Evolutionary conservation across 2,888 invertebrate genomes (phyloP), one percentile per base, ranked within the genome.

Genomic region (Cylloceria caligata): DNA sequence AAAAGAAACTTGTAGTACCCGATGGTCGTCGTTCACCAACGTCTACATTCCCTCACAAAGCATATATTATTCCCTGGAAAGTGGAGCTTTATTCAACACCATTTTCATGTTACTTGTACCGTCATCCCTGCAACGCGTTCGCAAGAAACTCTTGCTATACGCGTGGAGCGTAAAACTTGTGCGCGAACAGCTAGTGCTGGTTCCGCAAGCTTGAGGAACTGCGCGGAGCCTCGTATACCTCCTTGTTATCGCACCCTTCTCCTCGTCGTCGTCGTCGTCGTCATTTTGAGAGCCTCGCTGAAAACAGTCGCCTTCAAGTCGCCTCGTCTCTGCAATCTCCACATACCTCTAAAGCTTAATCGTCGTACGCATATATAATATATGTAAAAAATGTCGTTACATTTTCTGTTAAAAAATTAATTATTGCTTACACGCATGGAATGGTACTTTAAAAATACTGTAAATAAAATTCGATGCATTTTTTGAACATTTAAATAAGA

Each of bases 201-300:
- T 79, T 67, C n/a, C 69, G 65, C 30, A 57, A 57, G 55, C 39
- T 71, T 71, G 27, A 27, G 42, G 69, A 42, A 39, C 57, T 39
- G 24, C 74, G 49, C 42, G 64, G 64, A 73, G 65, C 21, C 65
- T 79, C 74, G 65, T 75, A 75, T 79, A 82, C 73, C 60, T 79
- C 75, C 79, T 82, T 79, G 78, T 78, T 78, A 82, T 82, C 82
- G 78, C 79, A 71, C 78, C 78, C 78, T 62, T 68, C 69, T 81
- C 73, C 64, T 69, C 72, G 55, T 69, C 60, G 76, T 60, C 72
- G 45, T 67, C 67, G 73, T 36, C 36, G 81, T 68, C 73, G 77
- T 76, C 39, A 45, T 81, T 81, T 78, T 42, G 57, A 71, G 69
- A 71, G 42, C 34, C 73, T 55, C 68, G 49, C 68, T 82, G 47